Evolutionary conservation across 2,113 vertebrate genomes (phyloP), one percentile per base, ranked within the genome.

Genomic region (Syrrhaptes paradoxus): DNA sequence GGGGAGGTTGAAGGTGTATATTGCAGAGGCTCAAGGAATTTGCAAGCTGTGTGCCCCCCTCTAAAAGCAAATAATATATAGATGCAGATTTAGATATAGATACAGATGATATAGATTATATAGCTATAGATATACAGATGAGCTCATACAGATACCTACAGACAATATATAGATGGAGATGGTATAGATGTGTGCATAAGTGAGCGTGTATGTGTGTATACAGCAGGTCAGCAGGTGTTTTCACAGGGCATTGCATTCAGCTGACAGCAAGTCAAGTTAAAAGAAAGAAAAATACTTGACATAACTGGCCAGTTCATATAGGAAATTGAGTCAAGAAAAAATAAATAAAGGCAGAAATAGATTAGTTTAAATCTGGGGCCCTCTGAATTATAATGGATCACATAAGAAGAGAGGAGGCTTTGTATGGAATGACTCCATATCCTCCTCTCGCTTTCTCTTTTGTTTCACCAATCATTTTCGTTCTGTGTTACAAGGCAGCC

Each of bases 191-290:
- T 51, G 34, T 43, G 26, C 34, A 45, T 38, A 38, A 62, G 31
- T 72, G 57, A 6, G 2, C 34, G 48, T 13, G 22, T 31, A 7
- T 65, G 36, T 88, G 87, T 82, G 34, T 65, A 75, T 28, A 90
- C 87, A 95, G 90, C 87, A 93, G 93, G 95, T 86, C 91, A 92
- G 94, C 92, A 95, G 95, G 95, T 95, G 96, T 94, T 96, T 90
- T 91, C 75, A 84, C 63, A 87, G 90, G 75, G 84, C 52, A 77
- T n/a, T 90, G 85, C 85, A 91, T 94, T 95, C 87, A 91, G 90
- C 89, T 87, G 90, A 94, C 86, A 71, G 90, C 58, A 90, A 67
- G 86, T 48, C 52, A 78, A 38, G 76, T 90, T 92, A 68, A 95
- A 96, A 90, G 95, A 93, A 95, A 90, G 77, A 75, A 93, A 95